phyloP scores from a whole-genome alignment of 2,888 invertebrate genomes.

The Acleris literana region DNA sequence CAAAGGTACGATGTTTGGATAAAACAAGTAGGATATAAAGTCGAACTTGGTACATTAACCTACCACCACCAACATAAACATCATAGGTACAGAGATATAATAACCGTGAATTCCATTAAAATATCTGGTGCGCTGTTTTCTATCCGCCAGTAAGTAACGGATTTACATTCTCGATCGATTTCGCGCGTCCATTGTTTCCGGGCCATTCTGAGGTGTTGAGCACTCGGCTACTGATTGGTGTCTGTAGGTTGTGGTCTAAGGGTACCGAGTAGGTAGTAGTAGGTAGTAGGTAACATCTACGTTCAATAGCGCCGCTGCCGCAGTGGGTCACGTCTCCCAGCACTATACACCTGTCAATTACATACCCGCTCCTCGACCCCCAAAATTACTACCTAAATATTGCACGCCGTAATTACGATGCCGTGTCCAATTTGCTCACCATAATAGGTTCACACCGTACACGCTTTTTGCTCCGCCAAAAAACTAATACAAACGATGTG shows the following conservation, averaged over 20 bases:
- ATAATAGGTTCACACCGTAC: constrained; percentile 67
- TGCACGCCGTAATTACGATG: constrained; percentile 68
- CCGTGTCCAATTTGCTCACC: constrained; percentile 69
- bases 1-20: neutral
- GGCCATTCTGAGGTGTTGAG: constrained; percentile 49
- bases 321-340: constrained; percentile 50
- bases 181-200: constrained; percentile 69
- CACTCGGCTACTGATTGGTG: constrained; percentile 49
- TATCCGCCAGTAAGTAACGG: constrained; percentile 56
- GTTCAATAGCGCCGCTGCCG: constrained; percentile 19
- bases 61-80: neutral
- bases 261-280: too few relatives aligned
- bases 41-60: neutral
- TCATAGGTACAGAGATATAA: constrained; percentile 3
- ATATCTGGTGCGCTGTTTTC: constrained; percentile 30
- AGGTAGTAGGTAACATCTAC: constrained; percentile 10
- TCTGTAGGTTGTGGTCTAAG: constrained; percentile 66
- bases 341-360: constrained; percentile 56
- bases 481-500: constrained; percentile 65
- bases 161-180: constrained; percentile 69
- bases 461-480: constrained; percentile 65
- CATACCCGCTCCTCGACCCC: constrained; percentile 50
- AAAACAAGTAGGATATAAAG: neutral
- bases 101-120: constrained; percentile 16
- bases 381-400: constrained; percentile 68